Percentiles rank a stretch among this genome's conserved stretches.
Conservation (phyloP, 2,113 vertebrate species). For the Mystacornis crossleyi region DNA sequence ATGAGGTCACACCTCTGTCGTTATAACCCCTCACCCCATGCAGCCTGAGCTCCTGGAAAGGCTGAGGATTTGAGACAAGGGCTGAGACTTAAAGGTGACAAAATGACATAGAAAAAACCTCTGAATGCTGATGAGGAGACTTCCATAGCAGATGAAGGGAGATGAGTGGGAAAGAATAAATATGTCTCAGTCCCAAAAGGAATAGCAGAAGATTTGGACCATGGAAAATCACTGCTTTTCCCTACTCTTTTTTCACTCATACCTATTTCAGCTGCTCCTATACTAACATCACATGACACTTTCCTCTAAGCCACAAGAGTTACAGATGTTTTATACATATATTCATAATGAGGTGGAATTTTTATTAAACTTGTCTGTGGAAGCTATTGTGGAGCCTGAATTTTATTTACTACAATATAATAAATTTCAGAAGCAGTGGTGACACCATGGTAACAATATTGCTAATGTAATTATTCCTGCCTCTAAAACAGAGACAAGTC, state of each 20-base stretch:
- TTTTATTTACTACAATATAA: conserved; percentile 53
- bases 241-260: neutral
- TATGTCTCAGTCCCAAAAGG: neutral
- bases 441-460: conserved; percentile 67
- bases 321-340: conserved; percentile 38
- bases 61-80: neutral
- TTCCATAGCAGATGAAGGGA: neutral
- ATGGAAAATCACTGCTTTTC: neutral
- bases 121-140: neutral
- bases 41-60: neutral
- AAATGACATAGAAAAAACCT: neutral
- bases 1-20: neutral
- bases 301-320: neutral
- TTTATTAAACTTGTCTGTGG: conserved; percentile 51
- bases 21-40: neutral
- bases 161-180: neutral
- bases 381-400: conserved; percentile 33
- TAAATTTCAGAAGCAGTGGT: conserved; percentile 24
- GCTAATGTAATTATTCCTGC: conserved; percentile 56
- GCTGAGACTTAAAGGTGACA: neutral
- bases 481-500: conserved; percentile 40
- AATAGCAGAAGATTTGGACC: neutral
- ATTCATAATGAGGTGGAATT: conserved; percentile 50
- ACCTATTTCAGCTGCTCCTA: neutral
- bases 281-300: neutral